Conservation (phyloP, 1,140 invertebrate genomes). For the Zelostemma sp. region DNA sequence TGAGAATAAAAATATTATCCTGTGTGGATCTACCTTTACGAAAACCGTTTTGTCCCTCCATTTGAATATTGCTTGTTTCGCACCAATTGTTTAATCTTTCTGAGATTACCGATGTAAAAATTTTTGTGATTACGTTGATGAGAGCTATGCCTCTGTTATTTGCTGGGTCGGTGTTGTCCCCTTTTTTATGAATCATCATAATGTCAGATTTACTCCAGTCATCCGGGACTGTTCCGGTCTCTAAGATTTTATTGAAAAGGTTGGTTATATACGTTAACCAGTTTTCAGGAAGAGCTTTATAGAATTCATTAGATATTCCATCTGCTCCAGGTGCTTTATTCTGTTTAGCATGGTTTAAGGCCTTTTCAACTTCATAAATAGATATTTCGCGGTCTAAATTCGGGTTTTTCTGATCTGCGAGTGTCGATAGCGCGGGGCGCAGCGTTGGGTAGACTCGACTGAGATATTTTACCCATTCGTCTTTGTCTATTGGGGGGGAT, state of each 20-base stretch:
- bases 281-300: neutral
- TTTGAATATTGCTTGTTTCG: too few species aligned
- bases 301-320: neutral
- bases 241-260: conserved; percentile 2
- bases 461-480: conserved; percentile 1
- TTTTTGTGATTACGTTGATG: conserved; percentile 27
- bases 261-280: neutral
- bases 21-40: neutral
- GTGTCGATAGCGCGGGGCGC: neutral
- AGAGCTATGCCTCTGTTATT: conserved; percentile 45
- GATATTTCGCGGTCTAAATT: neutral
- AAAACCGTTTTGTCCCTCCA: too few species aligned
- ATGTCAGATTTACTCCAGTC: conserved; percentile 14
- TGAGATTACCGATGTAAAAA: conserved; percentile 31
- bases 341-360: neutral
- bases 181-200: conserved; percentile 37
- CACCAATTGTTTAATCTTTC: conserved; percentile 14
- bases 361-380: neutral
- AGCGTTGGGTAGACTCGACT: neutral
- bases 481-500: neutral
- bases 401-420: conserved; percentile 4
- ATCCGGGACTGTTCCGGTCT: conserved; percentile 1
- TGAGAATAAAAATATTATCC: conserved; percentile 10
- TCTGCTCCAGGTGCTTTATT: neutral
- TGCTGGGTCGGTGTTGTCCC: conserved; percentile 13